Percentiles rank a stretch among this genome's conserved stretches.
These are phyloP conservation scores for Myodes glareolus DNA, from an alignment of 2,113 vertebrate species.

Conservation along the genomic window DNA sequence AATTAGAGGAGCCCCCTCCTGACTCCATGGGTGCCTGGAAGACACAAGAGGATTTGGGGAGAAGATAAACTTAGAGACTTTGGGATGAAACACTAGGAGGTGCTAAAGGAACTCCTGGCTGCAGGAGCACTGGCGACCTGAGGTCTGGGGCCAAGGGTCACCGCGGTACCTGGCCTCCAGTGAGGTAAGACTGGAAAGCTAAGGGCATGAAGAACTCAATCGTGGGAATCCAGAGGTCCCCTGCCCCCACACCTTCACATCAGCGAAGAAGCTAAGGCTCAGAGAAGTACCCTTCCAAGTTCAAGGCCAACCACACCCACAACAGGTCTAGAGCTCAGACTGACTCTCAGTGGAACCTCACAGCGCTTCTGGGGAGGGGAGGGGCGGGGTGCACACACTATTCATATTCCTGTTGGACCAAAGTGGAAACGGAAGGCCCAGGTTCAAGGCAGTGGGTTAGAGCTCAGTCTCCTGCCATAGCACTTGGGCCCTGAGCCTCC, in stretches of 20 bases:
- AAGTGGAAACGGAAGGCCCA: not conserved
- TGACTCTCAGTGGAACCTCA: not conserved
- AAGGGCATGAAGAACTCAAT: not conserved
- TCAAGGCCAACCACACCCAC: not conserved
- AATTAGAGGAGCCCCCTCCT: not conserved
- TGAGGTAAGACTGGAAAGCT: not conserved
- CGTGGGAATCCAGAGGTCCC: not conserved
- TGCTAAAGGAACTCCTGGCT: not conserved
- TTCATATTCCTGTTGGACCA: not conserved
- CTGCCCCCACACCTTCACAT: not conserved
- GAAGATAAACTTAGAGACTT: not conserved
- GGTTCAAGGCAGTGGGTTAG: rapidly evolving
- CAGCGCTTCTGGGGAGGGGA: not conserved
- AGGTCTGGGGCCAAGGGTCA: not conserved
- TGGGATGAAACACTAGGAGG: not conserved
- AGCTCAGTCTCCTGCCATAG: not conserved
- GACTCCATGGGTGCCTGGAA: not conserved
- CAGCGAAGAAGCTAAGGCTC: not conserved
- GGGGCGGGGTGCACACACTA: not conserved
- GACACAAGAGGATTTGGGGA: rapidly evolving
- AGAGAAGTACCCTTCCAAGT: not conserved
- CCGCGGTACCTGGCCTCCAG: not conserved
- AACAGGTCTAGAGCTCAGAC: not conserved
- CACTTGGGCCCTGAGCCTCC: not conserved
- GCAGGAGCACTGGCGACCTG: not conserved